Percentiles rank a stretch among this genome's conserved stretches.
These are phyloP conservation scores for Ptycholaimellus sp. DNA, from an alignment of 2,888 invertebrate genomes.

Conservation along the genomic window DNA sequence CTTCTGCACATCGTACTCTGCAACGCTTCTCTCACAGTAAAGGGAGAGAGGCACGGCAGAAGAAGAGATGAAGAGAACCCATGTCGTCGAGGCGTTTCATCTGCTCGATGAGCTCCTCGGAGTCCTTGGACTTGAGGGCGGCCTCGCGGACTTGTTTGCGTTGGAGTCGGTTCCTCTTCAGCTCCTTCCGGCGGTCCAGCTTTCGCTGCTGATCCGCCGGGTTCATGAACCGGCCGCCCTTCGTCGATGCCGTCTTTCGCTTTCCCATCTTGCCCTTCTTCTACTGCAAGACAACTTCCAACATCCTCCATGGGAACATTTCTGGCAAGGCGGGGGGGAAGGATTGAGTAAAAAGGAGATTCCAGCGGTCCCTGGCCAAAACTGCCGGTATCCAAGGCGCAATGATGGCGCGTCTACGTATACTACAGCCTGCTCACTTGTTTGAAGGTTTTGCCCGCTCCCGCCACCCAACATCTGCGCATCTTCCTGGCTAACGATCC, in stretches of 20 bases:
- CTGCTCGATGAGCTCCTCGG: conserved; percentile 71
- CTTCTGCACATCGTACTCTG: conserved; percentile 8
- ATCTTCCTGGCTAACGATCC: too few relatives aligned
- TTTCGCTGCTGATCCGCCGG: conserved; percentile 95
- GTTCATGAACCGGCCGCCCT: conserved; percentile 99
- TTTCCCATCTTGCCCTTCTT: conserved; percentile 72
- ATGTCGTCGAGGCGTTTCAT: conserved; percentile 94
- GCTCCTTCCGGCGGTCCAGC: conserved; percentile 39
- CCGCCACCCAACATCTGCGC: too few relatives aligned
- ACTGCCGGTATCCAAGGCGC: too few relatives aligned
- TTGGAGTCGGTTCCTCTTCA: conserved; percentile 94
- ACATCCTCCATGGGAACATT: too few relatives aligned
- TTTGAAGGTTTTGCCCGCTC: too few relatives aligned
- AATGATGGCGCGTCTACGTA: too few relatives aligned
- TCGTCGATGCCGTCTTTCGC: conserved; percentile 88
- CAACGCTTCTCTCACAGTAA: background rate
- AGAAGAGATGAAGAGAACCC: conserved; percentile 38
- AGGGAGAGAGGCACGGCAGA: background rate
- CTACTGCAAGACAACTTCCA: too few relatives aligned
- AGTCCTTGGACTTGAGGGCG: conserved; percentile 90
- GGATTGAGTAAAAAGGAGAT: too few relatives aligned
- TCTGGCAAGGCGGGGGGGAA: too few relatives aligned
- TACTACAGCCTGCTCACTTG: too few relatives aligned
- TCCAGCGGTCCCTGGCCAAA: too few relatives aligned
- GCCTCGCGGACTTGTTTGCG: conserved; percentile 81